A percentile compares a stretch with the other conserved stretches of the same genome.
phyloP scores from a whole-genome alignment of 2,113 vertebrate genomes.

The Epinephelus cyanopodus region DNA sequence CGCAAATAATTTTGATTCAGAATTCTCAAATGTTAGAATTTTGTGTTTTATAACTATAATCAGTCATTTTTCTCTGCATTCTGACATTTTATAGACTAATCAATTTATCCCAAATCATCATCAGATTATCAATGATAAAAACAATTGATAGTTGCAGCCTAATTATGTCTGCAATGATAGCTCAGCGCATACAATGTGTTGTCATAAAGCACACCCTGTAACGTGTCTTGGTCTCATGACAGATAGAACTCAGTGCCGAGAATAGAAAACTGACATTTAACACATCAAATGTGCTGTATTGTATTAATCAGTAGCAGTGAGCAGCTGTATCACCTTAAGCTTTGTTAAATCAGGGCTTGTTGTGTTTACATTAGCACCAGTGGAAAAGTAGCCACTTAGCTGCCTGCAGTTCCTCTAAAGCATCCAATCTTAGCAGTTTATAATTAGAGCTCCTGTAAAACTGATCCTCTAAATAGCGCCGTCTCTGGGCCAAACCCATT shows the following conservation, averaged over 20 bases:
- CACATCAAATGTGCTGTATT: neutral
- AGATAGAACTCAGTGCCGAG: neutral
- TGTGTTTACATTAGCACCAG: slow-evolving; percentile 36
- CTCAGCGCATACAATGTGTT: neutral
- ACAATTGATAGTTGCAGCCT: neutral
- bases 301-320: no score
- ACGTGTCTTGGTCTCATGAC: neutral
- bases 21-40: no score
- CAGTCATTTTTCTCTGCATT: no score
- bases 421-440: slow-evolving; percentile 47
- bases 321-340: neutral
- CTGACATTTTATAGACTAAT: no score
- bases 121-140: neutral
- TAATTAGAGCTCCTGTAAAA: slow-evolving; percentile 53
- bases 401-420: slow-evolving; percentile 28
- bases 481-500: slow-evolving; percentile 40
- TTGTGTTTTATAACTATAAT: no score
- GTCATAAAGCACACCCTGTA: neutral
- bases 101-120: no score
- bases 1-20: no score
- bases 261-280: neutral
- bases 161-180: neutral
- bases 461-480: slow-evolving; percentile 46
- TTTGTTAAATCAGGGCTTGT: neutral
- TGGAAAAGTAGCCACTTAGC: slow-evolving; percentile 3